Evolutionary conservation across 2,888 invertebrate genomes (phyloP).

Genomic region (Cephus nigrinus): DNA sequence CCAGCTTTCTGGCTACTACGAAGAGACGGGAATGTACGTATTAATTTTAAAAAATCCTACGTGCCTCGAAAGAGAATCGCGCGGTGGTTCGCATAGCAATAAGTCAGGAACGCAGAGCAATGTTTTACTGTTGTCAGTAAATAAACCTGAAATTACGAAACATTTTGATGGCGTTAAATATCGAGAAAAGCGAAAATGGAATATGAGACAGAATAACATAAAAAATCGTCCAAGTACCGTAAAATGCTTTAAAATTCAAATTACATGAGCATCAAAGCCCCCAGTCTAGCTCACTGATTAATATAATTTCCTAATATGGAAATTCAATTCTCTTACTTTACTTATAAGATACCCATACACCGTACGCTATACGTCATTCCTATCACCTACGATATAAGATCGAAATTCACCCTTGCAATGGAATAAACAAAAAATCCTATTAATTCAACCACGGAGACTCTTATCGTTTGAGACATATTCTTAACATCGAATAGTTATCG

Average conservation of each 20-base stretch:
- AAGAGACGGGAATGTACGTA: slow-evolving; percentile 14
- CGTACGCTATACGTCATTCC: background rate
- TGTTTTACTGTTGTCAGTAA: background rate
- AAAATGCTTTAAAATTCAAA: background rate
- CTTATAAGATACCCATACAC: background rate
- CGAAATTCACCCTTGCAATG: background rate
- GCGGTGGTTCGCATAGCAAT: background rate
- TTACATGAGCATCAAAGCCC: background rate
- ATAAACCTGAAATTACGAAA: background rate
- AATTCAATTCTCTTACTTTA: background rate
- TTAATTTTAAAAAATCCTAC: slow-evolving; percentile 21
- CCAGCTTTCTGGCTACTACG: background rate
- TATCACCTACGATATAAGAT: background rate
- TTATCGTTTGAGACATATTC: background rate
- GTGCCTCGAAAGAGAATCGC: slow-evolving; percentile 15
- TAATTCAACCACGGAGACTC: background rate
- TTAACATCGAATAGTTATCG: background rate
- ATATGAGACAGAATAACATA: background rate
- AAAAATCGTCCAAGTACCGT: background rate
- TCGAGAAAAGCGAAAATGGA: background rate
- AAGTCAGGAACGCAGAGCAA: background rate
- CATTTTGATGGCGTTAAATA: background rate
- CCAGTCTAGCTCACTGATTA: background rate
- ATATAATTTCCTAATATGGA: background rate
- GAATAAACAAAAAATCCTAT: background rate